Evolutionary conservation across 2,888 invertebrate species (phyloP).

Genomic region (Minunthozetes semirufus): DNA sequence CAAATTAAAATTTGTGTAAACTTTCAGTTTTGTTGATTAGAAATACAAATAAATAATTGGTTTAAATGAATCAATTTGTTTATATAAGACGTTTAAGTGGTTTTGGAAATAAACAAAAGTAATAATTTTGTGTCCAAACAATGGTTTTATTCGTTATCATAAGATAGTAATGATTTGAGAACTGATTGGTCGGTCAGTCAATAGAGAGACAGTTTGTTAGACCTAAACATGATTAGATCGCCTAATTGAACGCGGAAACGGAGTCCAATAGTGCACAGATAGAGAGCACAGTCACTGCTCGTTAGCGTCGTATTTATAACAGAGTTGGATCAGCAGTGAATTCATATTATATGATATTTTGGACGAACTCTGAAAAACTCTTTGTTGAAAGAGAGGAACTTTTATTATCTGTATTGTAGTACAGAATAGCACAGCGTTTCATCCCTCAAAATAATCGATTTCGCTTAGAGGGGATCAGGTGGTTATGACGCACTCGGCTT

Average conservation of each 20-base stretch:
- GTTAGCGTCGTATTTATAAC: neutral
- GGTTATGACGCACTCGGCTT: constrained; percentile 28
- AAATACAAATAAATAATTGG: neutral
- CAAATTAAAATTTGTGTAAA: too few species aligned
- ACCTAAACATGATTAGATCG: constrained; percentile 40
- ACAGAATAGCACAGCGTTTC: neutral
- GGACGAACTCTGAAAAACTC: constrained; percentile 15
- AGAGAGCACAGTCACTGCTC: neutral
- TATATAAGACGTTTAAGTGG: neutral
- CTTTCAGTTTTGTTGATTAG: too few species aligned
- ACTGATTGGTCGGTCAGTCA: constrained; percentile 18
- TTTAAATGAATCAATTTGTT: neutral
- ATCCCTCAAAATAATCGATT: constrained; percentile 21
- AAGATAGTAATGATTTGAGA: neutral
- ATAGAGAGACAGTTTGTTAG: constrained; percentile 14
- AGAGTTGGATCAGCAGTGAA: constrained; percentile 12
- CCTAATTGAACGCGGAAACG: constrained; percentile 42
- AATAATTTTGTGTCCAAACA: neutral
- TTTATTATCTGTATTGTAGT: neutral
- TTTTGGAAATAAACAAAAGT: neutral
- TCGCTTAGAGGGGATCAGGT: constrained; percentile 28
- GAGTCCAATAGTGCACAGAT: neutral
- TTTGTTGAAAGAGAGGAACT: neutral
- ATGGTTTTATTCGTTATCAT: neutral
- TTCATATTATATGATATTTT: constrained; percentile 8